Evolutionary conservation across 2,113 vertebrate genomes (phyloP).

Genomic region (Gallinago paraguaiae): DNA sequence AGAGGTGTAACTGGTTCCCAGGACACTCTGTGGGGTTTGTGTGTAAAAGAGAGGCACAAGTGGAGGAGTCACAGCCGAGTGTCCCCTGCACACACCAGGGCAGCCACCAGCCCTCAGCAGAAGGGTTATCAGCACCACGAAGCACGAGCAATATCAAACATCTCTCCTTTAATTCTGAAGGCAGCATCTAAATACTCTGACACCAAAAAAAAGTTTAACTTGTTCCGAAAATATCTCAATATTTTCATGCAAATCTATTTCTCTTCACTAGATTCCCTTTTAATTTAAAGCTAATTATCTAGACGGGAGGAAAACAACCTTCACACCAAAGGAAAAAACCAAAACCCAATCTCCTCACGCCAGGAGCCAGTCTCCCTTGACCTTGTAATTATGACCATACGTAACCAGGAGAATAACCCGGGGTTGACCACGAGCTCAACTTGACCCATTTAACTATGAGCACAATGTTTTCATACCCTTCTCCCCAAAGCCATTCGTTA

Average conservation of each 20-base stretch:
- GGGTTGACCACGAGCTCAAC: rapidly evolving
- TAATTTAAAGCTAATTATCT: neutral
- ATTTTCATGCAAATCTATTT: neutral
- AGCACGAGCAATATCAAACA: rapidly evolving
- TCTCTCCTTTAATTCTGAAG: neutral
- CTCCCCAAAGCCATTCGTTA: neutral
- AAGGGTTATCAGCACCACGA: too few relatives aligned
- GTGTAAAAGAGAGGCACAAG: rapidly evolving
- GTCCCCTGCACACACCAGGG: neutral
- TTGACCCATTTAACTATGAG: too few relatives aligned
- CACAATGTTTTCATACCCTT: rapidly evolving
- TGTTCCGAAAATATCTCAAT: neutral
- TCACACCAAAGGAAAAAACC: neutral
- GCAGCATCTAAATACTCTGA: rapidly evolving
- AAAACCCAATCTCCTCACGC: rapidly evolving
- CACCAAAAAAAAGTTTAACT: too few relatives aligned
- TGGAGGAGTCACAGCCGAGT: neutral
- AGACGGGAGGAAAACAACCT: neutral
- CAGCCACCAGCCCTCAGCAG: rapidly evolving
- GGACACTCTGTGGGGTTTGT: too few relatives aligned
- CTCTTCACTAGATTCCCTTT: neutral
- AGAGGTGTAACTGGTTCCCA: neutral
- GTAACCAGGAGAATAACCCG: neutral
- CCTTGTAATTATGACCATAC: rapidly evolving
- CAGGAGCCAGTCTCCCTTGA: neutral